Evolutionary conservation across 2,797 vertebrate species (phyloP).

Genomic region (Gastrophryne carolinensis): DNA sequence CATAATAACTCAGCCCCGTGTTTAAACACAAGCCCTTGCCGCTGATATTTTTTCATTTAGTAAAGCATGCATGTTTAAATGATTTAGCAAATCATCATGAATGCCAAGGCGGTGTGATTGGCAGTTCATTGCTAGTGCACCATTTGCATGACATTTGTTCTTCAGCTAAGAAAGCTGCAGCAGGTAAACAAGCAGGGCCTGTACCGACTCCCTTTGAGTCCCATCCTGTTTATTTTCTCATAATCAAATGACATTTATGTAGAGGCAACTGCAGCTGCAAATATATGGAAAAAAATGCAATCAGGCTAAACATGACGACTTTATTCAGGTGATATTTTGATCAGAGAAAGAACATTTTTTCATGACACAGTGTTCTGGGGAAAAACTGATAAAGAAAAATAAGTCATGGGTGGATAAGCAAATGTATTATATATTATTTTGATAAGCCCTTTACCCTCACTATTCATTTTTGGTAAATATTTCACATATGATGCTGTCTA

Average conservation of each 20-base stretch:
- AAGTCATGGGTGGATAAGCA: no score
- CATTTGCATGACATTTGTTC: constrained; percentile 99
- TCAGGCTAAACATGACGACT: constrained; percentile 80
- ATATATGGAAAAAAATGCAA: constrained; percentile 79
- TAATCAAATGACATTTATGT: constrained; percentile 87
- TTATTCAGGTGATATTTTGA: constrained; percentile 82
- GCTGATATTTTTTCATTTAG: constrained; percentile 98
- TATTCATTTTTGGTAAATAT: no score
- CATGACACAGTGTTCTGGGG: constrained; percentile 63
- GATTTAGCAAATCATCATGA: constrained; percentile 91
- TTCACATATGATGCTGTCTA: no score
- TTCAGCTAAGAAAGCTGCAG: constrained; percentile 75
- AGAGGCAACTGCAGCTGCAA: constrained; percentile 80
- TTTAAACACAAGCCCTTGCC: constrained; percentile 86
- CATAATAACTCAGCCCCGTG: constrained; percentile 83
- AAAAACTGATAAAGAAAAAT: neutral
- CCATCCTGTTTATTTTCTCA: constrained; percentile 84
- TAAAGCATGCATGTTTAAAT: constrained; percentile 94
- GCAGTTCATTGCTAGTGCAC: constrained; percentile 91
- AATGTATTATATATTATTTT: no score
- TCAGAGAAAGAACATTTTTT: constrained; percentile 75
- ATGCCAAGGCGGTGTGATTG: constrained; percentile 92
- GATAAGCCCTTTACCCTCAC: no score
- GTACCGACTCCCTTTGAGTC: constrained; percentile 76
- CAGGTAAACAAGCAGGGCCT: constrained; percentile 83